Evolutionary conservation across 2,797 vertebrate genomes (phyloP).

Genomic region (Brachyrhaphis roseni): DNA sequence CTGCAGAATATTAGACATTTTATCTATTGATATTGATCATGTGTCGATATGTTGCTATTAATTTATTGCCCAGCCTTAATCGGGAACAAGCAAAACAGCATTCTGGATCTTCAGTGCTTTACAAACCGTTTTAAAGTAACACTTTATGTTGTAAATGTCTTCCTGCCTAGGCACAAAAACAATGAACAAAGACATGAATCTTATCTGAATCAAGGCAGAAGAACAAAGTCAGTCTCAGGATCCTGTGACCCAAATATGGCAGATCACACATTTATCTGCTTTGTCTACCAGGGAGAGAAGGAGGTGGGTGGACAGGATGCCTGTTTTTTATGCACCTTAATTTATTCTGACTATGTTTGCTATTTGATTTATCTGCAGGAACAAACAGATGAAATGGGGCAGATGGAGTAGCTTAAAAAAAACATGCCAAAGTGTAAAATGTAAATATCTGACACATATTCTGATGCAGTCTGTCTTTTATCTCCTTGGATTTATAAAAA

Average conservation of each 20-base stretch:
- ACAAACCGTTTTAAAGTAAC: not conserved
- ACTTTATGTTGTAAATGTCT: not conserved
- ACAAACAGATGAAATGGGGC: slow-evolving; percentile 30
- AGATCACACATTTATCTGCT: slow-evolving; percentile 19
- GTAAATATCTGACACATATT: slow-evolving; percentile 1
- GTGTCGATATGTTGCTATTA: too few species aligned
- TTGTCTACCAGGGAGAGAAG: slow-evolving; percentile 27
- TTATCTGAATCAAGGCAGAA: slow-evolving; percentile 4
- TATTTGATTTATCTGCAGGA: slow-evolving; percentile 23
- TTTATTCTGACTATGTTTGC: slow-evolving; percentile 23
- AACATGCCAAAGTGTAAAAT: not conserved
- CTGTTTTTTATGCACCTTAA: slow-evolving; percentile 17
- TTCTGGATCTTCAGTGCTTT: not conserved
- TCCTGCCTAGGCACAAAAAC: not conserved
- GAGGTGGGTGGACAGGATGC: slow-evolving; percentile 18
- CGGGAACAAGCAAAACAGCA: too few species aligned
- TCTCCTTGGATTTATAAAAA: slow-evolving; percentile 5
- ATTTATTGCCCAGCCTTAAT: too few species aligned
- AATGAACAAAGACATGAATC: not conserved
- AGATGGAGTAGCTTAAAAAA: slow-evolving; percentile 36
- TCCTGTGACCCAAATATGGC: slow-evolving; percentile 41
- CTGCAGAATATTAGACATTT: too few species aligned
- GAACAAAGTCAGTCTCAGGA: slow-evolving; percentile 14
- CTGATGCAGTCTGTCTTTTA: slow-evolving; percentile 10
- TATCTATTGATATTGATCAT: too few species aligned